phyloP scores from a whole-genome alignment of 2,797 vertebrate genomes.

The Cryptoblepharus egeriae region DNA sequence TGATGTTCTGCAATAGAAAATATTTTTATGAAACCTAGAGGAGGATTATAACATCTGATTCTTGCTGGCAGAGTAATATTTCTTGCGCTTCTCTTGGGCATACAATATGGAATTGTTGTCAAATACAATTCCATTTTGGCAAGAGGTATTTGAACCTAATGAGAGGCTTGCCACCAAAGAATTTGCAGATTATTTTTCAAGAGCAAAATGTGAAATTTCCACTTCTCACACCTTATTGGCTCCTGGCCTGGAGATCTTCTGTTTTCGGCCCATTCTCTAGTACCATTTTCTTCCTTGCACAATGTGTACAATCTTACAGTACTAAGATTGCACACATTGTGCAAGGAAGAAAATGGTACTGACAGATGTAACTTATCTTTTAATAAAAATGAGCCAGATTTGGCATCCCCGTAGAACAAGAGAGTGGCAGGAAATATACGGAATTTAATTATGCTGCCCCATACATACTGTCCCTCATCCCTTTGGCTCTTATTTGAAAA shows the following conservation, averaged over 20 bases:
- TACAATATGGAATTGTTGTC: not conserved
- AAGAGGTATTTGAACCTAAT: not conserved
- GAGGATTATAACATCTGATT: slow-evolving; percentile 2
- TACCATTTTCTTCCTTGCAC: not conserved
- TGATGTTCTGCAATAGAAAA: slow-evolving; percentile 5
- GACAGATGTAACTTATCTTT: no score
- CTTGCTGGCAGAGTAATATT: slow-evolving; percentile 10
- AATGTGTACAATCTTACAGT: no score
- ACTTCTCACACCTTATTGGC: not conserved
- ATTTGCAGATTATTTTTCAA: not conserved
- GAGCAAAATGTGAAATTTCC: not conserved
- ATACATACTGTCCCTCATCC: no score
- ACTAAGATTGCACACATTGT: no score
- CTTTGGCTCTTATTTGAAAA: no score
- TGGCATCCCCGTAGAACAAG: no score
- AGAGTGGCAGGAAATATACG: no score
- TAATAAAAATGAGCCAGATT: no score
- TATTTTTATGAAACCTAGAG: not conserved
- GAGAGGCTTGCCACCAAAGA: not conserved
- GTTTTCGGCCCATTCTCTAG: not conserved
- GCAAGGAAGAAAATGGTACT: not conserved
- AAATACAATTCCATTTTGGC: slow-evolving; percentile 9
- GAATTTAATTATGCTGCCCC: no score
- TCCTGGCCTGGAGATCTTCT: not conserved
- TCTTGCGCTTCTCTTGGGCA: not conserved